Base-by-base conservation (phyloP, 1,140 invertebrate genomes). In the Pseudoatta argentina region DNA sequence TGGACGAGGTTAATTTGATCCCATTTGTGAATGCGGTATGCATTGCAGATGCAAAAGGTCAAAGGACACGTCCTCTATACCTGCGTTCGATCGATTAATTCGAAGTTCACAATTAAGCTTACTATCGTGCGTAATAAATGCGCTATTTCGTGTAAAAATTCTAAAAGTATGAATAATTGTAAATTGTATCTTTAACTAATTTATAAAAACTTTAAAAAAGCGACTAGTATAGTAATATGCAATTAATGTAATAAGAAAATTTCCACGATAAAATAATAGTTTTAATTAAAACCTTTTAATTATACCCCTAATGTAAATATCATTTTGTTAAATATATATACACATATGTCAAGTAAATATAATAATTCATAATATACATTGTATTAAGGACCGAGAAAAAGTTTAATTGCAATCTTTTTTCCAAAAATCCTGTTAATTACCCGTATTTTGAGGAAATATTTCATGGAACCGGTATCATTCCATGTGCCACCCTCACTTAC, bases 1-100 rank as follows among this genome's bases (percentile, higher is more conserved):
- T 83, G 71, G 69, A 83, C 69, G 79, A 71, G 57, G 55, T 83
- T 83, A 83, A 83, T 83, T 75, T 53, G 79, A 83, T 83, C 55
- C 69, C 69, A 61, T 73, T 75, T 73, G 79, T 44, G 67, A 83
- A 73, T 83, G 79, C 79, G 79, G 79, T 75, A 63, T 83, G 39
- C 79, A 83, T 75, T 83, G 79, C 79, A 57, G 79, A 83, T 83
- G 79, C 79, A 34, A 83, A 75, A 83, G 69, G 79, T 83, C 69
- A 83, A 83, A 83, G 79, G 69, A 44, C 55, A 83, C 2, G 79
- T 72, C 63, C 61, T 34, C 55, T 16, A 53, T 8, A 66, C 24
- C 39, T 72, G 39, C 55, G 34, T 82, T 59, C 34, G 18, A 83
- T 83, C 55, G 79, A 83, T 83, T 83, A 83, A 83, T 63, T 83